Percentiles rank a stretch among this genome's conserved stretches.
Evolutionary conservation across 53 echinoderm and acorn worm species (phyloP).

Genomic region (Luidia sarsii): DNA sequence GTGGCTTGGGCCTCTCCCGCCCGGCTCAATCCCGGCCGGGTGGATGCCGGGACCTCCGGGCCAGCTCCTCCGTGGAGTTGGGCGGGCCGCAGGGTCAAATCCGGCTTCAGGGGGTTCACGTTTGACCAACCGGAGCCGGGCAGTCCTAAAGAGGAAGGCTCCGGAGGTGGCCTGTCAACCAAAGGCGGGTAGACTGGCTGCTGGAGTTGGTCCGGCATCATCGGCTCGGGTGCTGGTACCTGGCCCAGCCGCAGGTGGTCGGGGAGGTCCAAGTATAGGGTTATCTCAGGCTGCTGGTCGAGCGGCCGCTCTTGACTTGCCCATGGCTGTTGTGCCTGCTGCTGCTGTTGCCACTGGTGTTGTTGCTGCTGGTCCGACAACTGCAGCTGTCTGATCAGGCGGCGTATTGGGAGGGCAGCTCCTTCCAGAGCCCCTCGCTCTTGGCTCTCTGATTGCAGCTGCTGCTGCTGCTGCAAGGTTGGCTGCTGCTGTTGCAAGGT

Average conservation of each 20-base stretch:
- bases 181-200: background rate
- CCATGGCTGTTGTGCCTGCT: constrained; percentile 8
- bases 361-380: constrained; percentile 41
- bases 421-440: background rate
- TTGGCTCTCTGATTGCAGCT: background rate
- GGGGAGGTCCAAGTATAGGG: constrained; percentile 7
- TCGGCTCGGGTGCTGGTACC: background rate
- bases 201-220: background rate
- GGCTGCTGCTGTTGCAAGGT: too few species aligned
- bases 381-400: too few species aligned
- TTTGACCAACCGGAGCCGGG: too few species aligned
- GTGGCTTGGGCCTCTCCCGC: too few species aligned
- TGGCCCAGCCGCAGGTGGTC: constrained; percentile 3
- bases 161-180: background rate
- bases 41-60: too few species aligned
- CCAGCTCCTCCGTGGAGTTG: too few species aligned
- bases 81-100: background rate
- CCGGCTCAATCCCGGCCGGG: too few species aligned
- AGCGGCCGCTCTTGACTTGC: constrained; percentile 2
- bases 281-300: constrained; percentile 18
- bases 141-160: too few species aligned
- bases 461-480: background rate
- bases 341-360: constrained; percentile 50
- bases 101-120: too few species aligned
- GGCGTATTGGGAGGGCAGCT: background rate